Percentiles rank a stretch among this genome's conserved stretches.
phyloP scores from a whole-genome alignment of 2,888 invertebrate species.

The Machimus rusticus region DNA sequence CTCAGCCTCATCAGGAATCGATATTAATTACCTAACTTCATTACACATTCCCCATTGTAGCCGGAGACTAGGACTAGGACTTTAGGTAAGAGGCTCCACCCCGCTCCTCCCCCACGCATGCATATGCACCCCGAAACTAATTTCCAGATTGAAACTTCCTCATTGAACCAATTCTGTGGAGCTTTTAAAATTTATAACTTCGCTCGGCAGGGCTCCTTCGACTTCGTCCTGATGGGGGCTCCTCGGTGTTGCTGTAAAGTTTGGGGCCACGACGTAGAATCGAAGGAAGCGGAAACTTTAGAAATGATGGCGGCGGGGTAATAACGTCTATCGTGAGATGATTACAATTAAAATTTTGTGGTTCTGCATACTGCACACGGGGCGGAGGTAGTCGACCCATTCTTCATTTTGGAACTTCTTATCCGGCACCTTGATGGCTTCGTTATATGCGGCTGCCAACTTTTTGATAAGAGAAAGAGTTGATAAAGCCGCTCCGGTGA shows the following conservation, averaged over 20 bases:
- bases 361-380: slow-evolving; percentile 27
- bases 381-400: neutral
- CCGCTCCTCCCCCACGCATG: neutral
- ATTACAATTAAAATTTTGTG: slow-evolving; percentile 41
- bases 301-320: slow-evolving; percentile 23
- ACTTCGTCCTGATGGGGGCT: neutral
- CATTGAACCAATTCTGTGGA: slow-evolving; percentile 51
- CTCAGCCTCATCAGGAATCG: slow-evolving; percentile 50
- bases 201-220: slow-evolving; percentile 24
- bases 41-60: slow-evolving; percentile 49
- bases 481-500: neutral
- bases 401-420: slow-evolving; percentile 23
- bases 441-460: slow-evolving; percentile 30
- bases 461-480: slow-evolving; percentile 31
- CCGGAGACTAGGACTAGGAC: neutral
- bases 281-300: slow-evolving; percentile 36
- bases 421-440: slow-evolving; percentile 35
- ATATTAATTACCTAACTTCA: slow-evolving; percentile 52
- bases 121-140: slow-evolving; percentile 49
- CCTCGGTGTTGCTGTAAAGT: slow-evolving; percentile 15
- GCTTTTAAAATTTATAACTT: slow-evolving; percentile 53
- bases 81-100: neutral
- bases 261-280: neutral
- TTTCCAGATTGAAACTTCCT: slow-evolving; percentile 52
- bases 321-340: slow-evolving; percentile 34